Base-by-base conservation (phyloP, 2,888 invertebrate species). In the Limnephilus rhombicus region DNA sequence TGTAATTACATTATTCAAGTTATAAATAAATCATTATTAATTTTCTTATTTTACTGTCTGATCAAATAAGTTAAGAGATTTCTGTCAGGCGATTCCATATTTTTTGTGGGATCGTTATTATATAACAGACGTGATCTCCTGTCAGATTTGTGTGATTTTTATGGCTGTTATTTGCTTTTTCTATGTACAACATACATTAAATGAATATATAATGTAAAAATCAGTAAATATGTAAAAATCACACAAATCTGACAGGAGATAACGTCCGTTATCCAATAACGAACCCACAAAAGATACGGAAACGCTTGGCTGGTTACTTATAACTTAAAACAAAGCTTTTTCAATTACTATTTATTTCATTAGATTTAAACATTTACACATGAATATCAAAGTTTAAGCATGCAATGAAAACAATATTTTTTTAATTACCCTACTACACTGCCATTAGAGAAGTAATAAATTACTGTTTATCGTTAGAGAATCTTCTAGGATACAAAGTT, bases 381-480 rank as follows among this genome's bases (percentile, higher is more conserved):
- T 24, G 5, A 68, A 24, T 68, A 24, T 68, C 53, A 68, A 68
- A 68, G 53, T 3, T 24, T 68, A 68, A 12, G 83, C 31, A 9
- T 83, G 37, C 83, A 34, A 83, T 83, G 24, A 83, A 83, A 31
- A 83, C 29, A 37, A 37, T 31, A 34, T 83, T 83, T 49, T 45
- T 86, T 86, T 18, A 45, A 86, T 41, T 88, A 68, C 29, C 87
- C 0, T 49, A 82, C 29, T 31, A n/a, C 89, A 81, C 81, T 81
- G 81, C 89, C 89, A 89, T 89, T 89, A 82, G 80, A 34, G 80
- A 80, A 88, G 18, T 88, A 68, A 85, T n/a, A 68, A 88, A 68
- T 37, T 41, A 41, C 41, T 68, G 53, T 80, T 88, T 68, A 80
- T 80, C 34, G 24, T 88, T 29, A 88, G 88, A 88, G 34, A 80